A percentile compares a stretch with the other conserved stretches of the same genome.
Evolutionary conservation across 2,888 invertebrate species (phyloP).

Genomic region (Parapristionchus giblindavisi): DNA sequence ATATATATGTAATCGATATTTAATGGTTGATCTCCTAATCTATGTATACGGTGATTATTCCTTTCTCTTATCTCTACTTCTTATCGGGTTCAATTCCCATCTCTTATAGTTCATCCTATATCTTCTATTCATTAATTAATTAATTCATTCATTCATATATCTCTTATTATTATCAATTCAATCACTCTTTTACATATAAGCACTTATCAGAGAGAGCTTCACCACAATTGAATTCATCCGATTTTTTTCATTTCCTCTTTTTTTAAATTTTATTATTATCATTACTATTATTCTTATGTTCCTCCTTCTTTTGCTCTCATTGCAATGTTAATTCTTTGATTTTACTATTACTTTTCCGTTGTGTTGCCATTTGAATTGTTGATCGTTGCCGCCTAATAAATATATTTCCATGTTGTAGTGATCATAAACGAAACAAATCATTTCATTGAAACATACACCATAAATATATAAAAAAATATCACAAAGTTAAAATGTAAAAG

Average conservation of each 20-base stretch:
- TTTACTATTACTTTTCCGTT: constrained; percentile 18
- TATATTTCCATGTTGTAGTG: not conserved
- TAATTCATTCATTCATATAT: not conserved
- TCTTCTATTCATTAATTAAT: constrained; percentile 10
- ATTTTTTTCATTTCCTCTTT: not conserved
- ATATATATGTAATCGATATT: constrained; percentile 3
- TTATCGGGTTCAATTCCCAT: not conserved
- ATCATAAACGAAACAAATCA: not conserved
- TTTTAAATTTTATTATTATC: constrained; percentile 11
- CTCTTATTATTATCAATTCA: constrained; percentile 3
- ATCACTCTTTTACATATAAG: constrained; percentile 38
- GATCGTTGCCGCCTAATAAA: constrained; percentile 14
- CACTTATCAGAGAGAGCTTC: constrained; percentile 36
- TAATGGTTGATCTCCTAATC: constrained; percentile 27
- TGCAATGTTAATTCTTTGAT: constrained; percentile 6
- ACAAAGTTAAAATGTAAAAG: not conserved
- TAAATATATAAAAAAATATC: not conserved
- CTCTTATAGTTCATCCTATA: not conserved
- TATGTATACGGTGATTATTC: constrained; percentile 16
- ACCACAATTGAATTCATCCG: constrained; percentile 16
- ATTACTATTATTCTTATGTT: not conserved
- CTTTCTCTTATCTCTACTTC: constrained; percentile 19
- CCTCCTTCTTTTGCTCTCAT: not conserved
- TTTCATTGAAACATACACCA: not conserved
- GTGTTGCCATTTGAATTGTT: constrained; percentile 33